Evolutionary conservation across 2,888 invertebrate genomes (phyloP).

Genomic region (Myopa testacea): DNA sequence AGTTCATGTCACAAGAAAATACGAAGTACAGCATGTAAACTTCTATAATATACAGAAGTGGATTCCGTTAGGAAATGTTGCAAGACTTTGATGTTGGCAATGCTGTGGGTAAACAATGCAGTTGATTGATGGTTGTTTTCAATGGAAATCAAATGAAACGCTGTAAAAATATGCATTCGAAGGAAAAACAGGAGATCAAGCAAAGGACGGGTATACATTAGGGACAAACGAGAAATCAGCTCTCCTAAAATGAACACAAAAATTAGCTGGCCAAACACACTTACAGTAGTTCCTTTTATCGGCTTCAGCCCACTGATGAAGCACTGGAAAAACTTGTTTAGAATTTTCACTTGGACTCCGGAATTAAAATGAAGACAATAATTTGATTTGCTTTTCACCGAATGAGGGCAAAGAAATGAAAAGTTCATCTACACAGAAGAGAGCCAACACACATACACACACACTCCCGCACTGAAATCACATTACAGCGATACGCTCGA

Average conservation of each 20-base stretch:
- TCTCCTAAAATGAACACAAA: too few species aligned
- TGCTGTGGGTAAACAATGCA: constrained; percentile 24
- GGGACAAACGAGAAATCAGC: too few species aligned
- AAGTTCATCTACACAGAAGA: too few species aligned
- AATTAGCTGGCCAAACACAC: too few species aligned
- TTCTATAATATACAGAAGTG: background rate
- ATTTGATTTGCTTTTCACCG: background rate
- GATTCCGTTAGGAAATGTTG: background rate
- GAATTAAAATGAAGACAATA: background rate
- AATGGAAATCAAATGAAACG: background rate
- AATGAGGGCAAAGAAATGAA: background rate
- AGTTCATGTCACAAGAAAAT: too few species aligned
- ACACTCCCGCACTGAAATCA: constrained; percentile 13
- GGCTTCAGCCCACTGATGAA: too few species aligned
- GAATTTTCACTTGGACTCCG: too few species aligned
- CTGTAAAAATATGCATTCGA: background rate
- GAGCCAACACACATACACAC: background rate
- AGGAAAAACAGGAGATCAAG: background rate
- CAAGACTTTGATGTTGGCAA: constrained; percentile 19
- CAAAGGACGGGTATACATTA: background rate
- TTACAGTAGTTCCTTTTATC: too few species aligned
- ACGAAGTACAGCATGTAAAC: too few species aligned
- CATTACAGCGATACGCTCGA: background rate
- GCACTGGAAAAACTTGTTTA: too few species aligned
- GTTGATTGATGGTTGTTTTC: background rate